These are phyloP conservation scores for Rhinichthys osculus DNA, from an alignment of 2,797 vertebrate species.

Conservation along the genomic window DNA sequence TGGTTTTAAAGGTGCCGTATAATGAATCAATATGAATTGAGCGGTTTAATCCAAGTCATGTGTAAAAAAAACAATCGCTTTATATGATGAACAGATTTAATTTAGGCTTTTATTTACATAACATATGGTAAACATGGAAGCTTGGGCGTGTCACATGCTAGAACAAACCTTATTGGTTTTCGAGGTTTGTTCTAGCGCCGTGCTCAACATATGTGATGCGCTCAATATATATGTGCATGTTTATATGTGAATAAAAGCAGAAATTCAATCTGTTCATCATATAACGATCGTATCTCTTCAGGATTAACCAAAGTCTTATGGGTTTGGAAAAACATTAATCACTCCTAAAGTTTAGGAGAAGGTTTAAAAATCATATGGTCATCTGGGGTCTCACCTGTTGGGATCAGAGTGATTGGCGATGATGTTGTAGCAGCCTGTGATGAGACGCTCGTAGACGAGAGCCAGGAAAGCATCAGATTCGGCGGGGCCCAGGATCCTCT, in stretches of 20 bases:
- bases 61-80: too few species aligned
- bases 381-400: slow-evolving; percentile 80
- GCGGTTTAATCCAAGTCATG: too few species aligned
- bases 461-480: slow-evolving; percentile 96
- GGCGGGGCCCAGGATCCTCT: slow-evolving; percentile 92
- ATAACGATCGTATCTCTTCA: background rate
- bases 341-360: background rate
- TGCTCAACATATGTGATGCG: background rate
- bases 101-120: too few species aligned
- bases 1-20: too few species aligned
- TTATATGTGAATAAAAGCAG: background rate
- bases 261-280: background rate
- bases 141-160: too few species aligned
- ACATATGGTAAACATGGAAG: too few species aligned
- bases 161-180: too few species aligned
- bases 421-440: slow-evolving; percentile 96
- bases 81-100: too few species aligned
- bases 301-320: background rate
- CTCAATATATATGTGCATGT: background rate
- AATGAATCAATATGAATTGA: too few species aligned
- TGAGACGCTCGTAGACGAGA: slow-evolving; percentile 92
- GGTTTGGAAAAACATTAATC: background rate
- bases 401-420: slow-evolving; percentile 94
- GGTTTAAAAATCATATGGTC: background rate
- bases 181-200: too few species aligned